Evolutionary conservation across 2,113 vertebrate genomes (phyloP).

Genomic region (Coturnix japonica): DNA sequence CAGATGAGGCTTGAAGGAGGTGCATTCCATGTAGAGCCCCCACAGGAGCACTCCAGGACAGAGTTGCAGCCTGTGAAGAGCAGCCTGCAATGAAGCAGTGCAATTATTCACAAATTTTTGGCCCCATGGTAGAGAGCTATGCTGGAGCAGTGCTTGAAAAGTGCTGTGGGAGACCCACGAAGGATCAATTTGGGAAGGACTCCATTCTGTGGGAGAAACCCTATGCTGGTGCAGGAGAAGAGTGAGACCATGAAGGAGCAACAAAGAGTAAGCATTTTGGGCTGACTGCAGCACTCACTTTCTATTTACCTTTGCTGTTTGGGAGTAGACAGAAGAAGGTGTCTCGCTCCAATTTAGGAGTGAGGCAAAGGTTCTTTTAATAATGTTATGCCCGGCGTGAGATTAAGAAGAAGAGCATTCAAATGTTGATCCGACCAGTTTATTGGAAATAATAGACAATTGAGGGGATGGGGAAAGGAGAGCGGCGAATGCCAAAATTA

Average conservation of each 20-base stretch:
- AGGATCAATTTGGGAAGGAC: background rate
- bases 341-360: too few species aligned
- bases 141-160: background rate
- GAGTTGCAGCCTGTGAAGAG: background rate
- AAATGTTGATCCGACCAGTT: too few species aligned
- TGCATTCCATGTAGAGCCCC: background rate
- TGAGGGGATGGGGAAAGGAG: too few species aligned
- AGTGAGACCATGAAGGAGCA: background rate
- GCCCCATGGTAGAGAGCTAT: background rate
- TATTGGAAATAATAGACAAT: too few species aligned
- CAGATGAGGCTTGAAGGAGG: background rate
- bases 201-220: background rate
- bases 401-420: too few species aligned
- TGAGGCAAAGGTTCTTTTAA: too few species aligned
- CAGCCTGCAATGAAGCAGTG: background rate
- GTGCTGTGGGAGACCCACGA: background rate
- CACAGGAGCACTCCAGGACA: background rate
- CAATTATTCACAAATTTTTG: background rate
- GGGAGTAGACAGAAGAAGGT: background rate
- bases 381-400: too few species aligned
- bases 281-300: background rate
- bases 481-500: too few species aligned
- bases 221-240: background rate
- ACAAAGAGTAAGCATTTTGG: background rate
- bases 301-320: background rate